Conservation (phyloP, 2,888 invertebrate species). For the Shargacucullia verbasci region DNA sequence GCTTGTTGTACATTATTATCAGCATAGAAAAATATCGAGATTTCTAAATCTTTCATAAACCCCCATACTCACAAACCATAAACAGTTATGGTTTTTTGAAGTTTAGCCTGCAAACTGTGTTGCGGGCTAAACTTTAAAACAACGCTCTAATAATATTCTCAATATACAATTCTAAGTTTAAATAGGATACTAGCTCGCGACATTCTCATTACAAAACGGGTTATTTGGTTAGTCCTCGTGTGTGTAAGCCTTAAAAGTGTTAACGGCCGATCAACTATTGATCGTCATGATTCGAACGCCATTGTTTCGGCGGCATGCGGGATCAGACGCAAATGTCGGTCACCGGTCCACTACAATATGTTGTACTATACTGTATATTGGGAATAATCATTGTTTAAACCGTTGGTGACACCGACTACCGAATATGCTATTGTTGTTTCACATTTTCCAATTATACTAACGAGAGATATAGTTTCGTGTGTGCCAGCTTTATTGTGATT, state of each 20-base stretch:
- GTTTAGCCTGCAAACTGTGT: no score
- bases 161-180: slow-evolving; percentile 7
- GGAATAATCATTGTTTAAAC: slow-evolving; percentile 23
- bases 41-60: no score
- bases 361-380: slow-evolving; percentile 21
- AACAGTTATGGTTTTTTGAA: no score
- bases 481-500: no score
- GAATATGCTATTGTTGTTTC: slow-evolving; percentile 6
- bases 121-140: neutral
- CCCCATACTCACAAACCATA: no score
- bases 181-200: slow-evolving; percentile 9
- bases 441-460: no score
- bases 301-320: slow-evolving; percentile 48
- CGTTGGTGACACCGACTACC: slow-evolving; percentile 3
- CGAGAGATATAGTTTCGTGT: no score
- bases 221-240: slow-evolving; percentile 26
- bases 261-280: slow-evolving; percentile 49
- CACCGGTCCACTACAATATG: slow-evolving; percentile 41
- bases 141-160: slow-evolving; percentile 8
- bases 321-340: slow-evolving; percentile 44
- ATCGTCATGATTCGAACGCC: slow-evolving; percentile 39
- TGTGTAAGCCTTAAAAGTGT: slow-evolving; percentile 46
- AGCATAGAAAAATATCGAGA: no score
- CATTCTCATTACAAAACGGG: slow-evolving; percentile 18
- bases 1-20: no score